Evolutionary conservation across 53 echinoderm and acorn worm genomes (phyloP).

Genomic region (Echinometra lucunter): DNA sequence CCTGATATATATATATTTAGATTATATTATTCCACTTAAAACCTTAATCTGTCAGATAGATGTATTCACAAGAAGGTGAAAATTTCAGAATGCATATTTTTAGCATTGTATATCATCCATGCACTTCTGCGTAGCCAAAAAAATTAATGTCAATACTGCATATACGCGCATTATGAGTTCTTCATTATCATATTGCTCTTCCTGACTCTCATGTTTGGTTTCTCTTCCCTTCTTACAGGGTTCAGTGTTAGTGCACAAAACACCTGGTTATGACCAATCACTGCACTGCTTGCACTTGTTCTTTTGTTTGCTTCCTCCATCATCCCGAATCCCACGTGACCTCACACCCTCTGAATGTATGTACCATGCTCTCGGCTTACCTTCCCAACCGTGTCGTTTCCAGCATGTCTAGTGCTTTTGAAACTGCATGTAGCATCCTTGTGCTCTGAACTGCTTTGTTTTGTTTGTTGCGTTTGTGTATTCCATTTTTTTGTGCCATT

Average conservation of each 20-base stretch:
- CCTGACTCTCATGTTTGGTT: background rate
- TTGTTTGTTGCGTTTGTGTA: background rate
- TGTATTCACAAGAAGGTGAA: too few species aligned
- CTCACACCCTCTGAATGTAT: background rate
- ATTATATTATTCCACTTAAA: too few species aligned
- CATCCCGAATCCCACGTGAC: background rate
- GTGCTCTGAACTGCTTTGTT: background rate
- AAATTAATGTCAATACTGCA: too few species aligned
- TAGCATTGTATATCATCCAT: too few species aligned
- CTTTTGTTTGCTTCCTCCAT: background rate
- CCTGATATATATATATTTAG: too few species aligned
- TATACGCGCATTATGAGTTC: too few species aligned
- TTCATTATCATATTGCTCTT: background rate
- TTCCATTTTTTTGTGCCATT: background rate
- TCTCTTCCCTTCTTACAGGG: constrained; percentile 12
- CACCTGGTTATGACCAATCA: constrained; percentile 56
- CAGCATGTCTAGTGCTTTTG: background rate
- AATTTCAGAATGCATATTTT: too few species aligned
- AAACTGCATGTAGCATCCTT: background rate
- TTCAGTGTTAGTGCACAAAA: constrained; percentile 36
- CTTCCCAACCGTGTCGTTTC: background rate
- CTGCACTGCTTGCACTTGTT: background rate
- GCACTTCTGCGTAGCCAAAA: too few species aligned
- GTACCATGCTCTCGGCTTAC: background rate
- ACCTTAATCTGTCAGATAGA: too few species aligned